A percentile compares a stretch with the other conserved stretches of the same genome.
phyloP scores from a whole-genome alignment of 2,888 invertebrate species.

The Macropis europaea region DNA sequence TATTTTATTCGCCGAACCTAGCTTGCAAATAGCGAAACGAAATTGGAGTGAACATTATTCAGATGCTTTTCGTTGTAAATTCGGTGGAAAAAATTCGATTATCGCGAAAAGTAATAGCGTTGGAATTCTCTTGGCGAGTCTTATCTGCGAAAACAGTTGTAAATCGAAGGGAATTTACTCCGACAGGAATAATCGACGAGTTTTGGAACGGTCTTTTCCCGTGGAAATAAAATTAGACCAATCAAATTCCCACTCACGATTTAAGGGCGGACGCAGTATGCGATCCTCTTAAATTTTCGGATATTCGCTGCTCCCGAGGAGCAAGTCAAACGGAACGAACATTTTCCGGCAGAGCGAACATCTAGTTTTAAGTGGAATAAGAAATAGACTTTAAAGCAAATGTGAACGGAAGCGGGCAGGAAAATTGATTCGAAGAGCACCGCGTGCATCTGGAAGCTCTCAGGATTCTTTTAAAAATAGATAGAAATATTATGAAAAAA shows the following conservation, averaged over 20 bases:
- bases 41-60: too few relatives aligned
- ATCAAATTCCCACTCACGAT: constrained; percentile 14
- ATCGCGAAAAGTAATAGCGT: background rate
- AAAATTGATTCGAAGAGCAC: background rate
- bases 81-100: background rate
- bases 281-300: constrained; percentile 11
- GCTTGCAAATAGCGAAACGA: too few relatives aligned
- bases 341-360: constrained; percentile 19
- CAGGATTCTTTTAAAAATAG: background rate
- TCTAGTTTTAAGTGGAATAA: constrained; percentile 13
- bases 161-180: constrained; percentile 5
- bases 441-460: background rate
- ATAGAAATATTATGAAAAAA: too few relatives aligned
- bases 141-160: background rate
- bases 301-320: background rate
- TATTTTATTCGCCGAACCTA: too few relatives aligned
- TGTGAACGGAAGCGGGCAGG: constrained; percentile 1
- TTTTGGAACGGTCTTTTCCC: background rate
- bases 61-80: too few relatives aligned
- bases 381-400: constrained; percentile 5
- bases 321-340: constrained; percentile 31
- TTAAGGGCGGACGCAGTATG: background rate
- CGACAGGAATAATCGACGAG: background rate
- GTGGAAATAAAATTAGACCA: constrained; percentile 17
- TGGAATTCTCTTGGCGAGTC: too few relatives aligned